Conservation (phyloP, 2,797 vertebrate genomes). For the Squalus acanthias region DNA sequence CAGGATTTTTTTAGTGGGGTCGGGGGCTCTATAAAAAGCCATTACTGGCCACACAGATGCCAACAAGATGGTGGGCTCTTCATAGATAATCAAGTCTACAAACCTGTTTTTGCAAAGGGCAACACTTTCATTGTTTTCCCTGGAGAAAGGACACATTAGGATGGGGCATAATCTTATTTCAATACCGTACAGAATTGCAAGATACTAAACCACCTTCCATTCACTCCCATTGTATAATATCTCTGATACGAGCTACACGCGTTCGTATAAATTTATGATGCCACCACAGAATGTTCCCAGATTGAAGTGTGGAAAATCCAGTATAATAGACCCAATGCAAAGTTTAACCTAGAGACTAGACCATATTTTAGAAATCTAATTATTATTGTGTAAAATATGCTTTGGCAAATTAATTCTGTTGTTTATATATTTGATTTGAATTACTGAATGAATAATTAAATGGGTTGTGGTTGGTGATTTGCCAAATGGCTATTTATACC, state of each 20-base stretch:
- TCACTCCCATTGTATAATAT: background rate
- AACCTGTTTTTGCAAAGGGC: background rate
- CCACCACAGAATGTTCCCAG: background rate
- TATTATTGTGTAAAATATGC: conserved; percentile 7
- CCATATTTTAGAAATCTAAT: conserved; percentile 23
- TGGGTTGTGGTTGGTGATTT: conserved; percentile 12
- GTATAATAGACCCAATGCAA: background rate
- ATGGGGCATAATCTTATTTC: background rate
- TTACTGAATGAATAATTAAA: background rate
- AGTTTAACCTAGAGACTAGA: background rate
- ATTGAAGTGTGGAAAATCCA: background rate
- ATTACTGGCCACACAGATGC: background rate
- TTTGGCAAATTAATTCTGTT: conserved; percentile 22
- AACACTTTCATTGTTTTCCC: background rate
- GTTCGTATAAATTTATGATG: background rate
- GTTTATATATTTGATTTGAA: background rate
- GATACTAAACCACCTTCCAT: background rate
- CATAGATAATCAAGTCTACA: background rate
- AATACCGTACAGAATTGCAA: background rate
- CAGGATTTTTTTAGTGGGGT: background rate
- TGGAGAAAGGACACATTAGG: background rate
- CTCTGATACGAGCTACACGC: background rate
- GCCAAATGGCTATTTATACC: conserved; percentile 14
- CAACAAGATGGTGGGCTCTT: background rate
- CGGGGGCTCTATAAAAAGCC: background rate